A percentile compares a stretch with the other conserved stretches of the same genome.
These are phyloP conservation scores for Diogma glabrata DNA, from an alignment of 2,888 invertebrate species.

Conservation along the genomic window DNA sequence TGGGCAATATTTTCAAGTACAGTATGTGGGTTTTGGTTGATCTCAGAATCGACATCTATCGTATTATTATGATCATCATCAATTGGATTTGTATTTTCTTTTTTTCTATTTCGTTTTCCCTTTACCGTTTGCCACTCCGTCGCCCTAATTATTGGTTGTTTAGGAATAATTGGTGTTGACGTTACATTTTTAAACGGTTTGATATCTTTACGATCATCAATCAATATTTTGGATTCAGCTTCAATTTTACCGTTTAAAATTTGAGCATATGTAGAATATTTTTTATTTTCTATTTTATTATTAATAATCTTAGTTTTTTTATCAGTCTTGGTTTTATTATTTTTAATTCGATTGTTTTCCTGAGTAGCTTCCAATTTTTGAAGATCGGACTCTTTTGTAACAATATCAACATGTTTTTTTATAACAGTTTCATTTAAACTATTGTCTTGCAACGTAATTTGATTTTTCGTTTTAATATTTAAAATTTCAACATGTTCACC, in stretches of 20 bases:
- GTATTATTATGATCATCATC: not conserved
- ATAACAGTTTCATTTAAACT: too few relatives aligned
- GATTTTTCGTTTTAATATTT: too few relatives aligned
- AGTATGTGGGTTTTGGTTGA: too few relatives aligned
- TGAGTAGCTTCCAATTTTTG: slow-evolving; percentile 3
- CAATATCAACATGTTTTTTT: too few relatives aligned
- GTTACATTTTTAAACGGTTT: not conserved
- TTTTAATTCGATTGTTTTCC: not conserved
- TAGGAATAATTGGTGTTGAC: not conserved
- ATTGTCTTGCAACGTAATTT: too few relatives aligned
- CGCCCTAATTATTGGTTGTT: not conserved
- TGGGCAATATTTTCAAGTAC: not conserved
- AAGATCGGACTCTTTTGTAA: slow-evolving; percentile 4
- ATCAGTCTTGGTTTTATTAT: slow-evolving; percentile 5
- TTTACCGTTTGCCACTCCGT: slow-evolving; percentile 16
- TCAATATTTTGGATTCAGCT: not conserved
- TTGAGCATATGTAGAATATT: slow-evolving; percentile 17
- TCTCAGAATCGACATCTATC: not conserved
- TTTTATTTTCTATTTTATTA: slow-evolving; percentile 1
- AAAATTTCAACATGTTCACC: too few relatives aligned
- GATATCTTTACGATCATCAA: not conserved
- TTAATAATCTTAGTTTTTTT: slow-evolving; percentile 6
- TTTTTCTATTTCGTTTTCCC: slow-evolving; percentile 14
- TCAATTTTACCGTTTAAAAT: slow-evolving; percentile 11
- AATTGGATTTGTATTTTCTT: not conserved